Evolutionary conservation across 1,140 invertebrate species (phyloP).

Genomic region (Planococcus citri): DNA sequence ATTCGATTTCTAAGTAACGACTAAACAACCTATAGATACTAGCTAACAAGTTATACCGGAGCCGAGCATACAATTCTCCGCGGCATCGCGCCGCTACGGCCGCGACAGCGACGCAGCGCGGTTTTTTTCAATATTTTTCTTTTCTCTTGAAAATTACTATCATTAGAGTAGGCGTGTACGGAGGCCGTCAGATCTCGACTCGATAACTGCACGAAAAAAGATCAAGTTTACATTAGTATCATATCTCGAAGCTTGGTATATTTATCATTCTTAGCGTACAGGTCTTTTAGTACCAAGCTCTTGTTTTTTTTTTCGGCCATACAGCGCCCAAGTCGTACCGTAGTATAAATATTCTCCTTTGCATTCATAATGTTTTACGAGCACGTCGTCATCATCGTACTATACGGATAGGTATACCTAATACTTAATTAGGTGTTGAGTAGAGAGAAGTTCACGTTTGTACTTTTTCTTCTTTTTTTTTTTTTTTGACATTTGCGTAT

Average conservation of each 20-base stretch:
- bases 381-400: too few relatives aligned
- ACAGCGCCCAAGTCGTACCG: neutral
- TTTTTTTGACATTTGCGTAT: neutral
- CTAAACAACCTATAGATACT: neutral
- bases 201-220: constrained; percentile 19
- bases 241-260: constrained; percentile 10
- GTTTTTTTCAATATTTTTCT: constrained; percentile 19
- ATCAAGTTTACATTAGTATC: constrained; percentile 20
- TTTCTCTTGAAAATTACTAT: constrained; percentile 18
- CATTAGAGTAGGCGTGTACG: constrained; percentile 17
- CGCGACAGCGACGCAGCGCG: too few relatives aligned
- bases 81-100: neutral
- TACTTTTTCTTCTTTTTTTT: too few relatives aligned
- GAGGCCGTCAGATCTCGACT: constrained; percentile 18
- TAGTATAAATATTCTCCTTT: too few relatives aligned
- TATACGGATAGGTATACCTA: too few relatives aligned
- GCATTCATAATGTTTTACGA: neutral
- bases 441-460: neutral
- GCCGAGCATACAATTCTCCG: neutral
- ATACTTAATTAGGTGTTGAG: constrained; percentile 1
- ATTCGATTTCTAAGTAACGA: constrained; percentile 16
- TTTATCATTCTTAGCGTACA: constrained; percentile 10
- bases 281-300: neutral
- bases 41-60: constrained; percentile 11
- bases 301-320: neutral